phyloP scores from a whole-genome alignment of 1,140 invertebrate genomes.

The Temnothorax nylanderi region DNA sequence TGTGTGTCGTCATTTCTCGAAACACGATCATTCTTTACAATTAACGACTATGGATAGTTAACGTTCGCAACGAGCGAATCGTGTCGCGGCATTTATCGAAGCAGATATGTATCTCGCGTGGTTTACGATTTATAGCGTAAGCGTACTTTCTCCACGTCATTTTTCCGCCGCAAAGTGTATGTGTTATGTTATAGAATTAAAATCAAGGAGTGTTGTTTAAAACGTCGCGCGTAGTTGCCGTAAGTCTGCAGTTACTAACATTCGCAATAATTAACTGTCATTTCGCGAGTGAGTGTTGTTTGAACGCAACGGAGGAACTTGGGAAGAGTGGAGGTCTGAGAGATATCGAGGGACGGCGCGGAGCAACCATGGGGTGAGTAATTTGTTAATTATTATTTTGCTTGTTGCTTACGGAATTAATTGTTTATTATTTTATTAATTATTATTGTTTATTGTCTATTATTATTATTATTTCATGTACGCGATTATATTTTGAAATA shows the following conservation, averaged over 20 bases:
- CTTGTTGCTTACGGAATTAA: background rate
- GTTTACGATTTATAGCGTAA: background rate
- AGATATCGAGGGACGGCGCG: background rate
- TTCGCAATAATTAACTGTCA: background rate
- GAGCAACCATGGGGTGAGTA: background rate
- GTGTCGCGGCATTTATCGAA: background rate
- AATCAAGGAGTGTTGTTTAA: background rate
- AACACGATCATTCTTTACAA: background rate
- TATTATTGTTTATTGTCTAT: background rate
- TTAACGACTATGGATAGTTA: background rate
- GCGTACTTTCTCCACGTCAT: background rate
- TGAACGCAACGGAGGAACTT: background rate
- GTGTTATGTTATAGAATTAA: background rate
- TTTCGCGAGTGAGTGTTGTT: background rate
- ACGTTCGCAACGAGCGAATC: background rate
- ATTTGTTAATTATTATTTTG: conserved; percentile 18
- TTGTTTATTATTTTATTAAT: background rate
- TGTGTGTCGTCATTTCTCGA: background rate
- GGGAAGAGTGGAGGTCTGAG: background rate
- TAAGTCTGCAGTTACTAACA: background rate
- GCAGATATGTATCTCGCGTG: background rate
- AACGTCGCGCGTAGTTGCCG: background rate
- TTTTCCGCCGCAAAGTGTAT: background rate
- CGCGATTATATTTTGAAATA: background rate
- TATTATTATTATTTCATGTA: background rate